Evolutionary conservation across 2,888 invertebrate species (phyloP).

Genomic region (Lutraria lutraria): DNA sequence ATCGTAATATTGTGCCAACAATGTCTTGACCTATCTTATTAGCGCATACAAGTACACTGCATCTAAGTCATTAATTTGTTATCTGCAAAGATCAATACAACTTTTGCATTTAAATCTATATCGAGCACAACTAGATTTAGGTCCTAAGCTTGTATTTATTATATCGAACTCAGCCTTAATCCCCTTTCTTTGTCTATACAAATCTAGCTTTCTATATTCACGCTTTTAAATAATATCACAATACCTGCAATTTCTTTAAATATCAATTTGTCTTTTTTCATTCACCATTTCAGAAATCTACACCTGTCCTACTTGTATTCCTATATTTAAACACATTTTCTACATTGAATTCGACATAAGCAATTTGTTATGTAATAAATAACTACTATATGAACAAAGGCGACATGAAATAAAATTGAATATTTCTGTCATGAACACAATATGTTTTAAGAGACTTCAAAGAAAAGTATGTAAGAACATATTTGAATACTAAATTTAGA

Average conservation of each 20-base stretch:
- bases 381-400: neutral
- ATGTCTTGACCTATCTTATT: neutral
- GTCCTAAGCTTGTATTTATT: neutral
- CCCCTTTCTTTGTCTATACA: neutral
- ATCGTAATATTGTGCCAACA: neutral
- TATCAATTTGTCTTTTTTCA: neutral
- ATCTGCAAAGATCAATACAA: neutral
- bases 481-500: too few relatives aligned
- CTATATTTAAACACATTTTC: neutral
- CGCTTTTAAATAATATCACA: neutral
- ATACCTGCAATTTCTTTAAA: neutral
- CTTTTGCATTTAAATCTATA: neutral
- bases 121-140: neutral
- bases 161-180: neutral
- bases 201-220: neutral
- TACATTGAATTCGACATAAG: neutral
- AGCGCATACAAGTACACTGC: neutral
- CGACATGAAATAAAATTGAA: neutral
- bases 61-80: neutral
- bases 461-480: too few relatives aligned
- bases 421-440: neutral
- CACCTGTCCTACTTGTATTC: neutral
- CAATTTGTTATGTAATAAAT: neutral
- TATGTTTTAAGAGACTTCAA: neutral
- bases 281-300: neutral